Conservation (phyloP, 2,113 vertebrate genomes). For the Oryzias curvinotus region DNA sequence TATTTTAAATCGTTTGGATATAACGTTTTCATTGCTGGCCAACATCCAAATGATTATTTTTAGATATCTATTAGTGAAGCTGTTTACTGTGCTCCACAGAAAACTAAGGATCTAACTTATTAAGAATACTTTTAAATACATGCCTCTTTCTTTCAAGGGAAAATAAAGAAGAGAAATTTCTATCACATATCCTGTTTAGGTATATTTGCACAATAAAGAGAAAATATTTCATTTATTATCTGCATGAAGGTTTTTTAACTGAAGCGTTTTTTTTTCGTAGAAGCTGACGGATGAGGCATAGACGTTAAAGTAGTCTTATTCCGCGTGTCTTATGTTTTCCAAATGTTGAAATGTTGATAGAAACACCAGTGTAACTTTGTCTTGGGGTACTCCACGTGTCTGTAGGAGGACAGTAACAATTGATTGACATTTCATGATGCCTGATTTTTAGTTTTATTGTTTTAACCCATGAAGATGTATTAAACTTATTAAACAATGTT, state of each 20-base stretch:
- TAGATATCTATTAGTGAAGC: background rate
- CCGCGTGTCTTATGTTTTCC: constrained; percentile 64
- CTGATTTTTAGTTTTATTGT: background rate
- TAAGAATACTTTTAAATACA: constrained; percentile 6
- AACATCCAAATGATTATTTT: background rate
- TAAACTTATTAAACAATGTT: too few species aligned
- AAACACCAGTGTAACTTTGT: constrained; percentile 34
- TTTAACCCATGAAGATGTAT: background rate
- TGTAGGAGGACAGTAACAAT: background rate
- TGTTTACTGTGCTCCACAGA: constrained; percentile 20
- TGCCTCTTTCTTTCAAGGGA: background rate
- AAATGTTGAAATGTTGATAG: constrained; percentile 71
- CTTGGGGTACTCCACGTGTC: background rate
- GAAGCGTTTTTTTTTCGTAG: background rate
- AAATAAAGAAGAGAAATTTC: background rate
- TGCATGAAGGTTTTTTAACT: constrained; percentile 7
- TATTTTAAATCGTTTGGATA: too few species aligned
- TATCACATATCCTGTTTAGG: constrained; percentile 7
- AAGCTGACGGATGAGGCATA: constrained; percentile 46
- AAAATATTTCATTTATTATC: constrained; percentile 14
- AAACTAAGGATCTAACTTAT: constrained; percentile 28
- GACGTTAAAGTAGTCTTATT: constrained; percentile 48
- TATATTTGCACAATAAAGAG: constrained; percentile 21
- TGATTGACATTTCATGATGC: background rate
- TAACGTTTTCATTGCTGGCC: background rate